These are phyloP conservation scores for Epicauta chinensis DNA, from an alignment of 1,140 invertebrate species.

Conservation along the genomic window DNA sequence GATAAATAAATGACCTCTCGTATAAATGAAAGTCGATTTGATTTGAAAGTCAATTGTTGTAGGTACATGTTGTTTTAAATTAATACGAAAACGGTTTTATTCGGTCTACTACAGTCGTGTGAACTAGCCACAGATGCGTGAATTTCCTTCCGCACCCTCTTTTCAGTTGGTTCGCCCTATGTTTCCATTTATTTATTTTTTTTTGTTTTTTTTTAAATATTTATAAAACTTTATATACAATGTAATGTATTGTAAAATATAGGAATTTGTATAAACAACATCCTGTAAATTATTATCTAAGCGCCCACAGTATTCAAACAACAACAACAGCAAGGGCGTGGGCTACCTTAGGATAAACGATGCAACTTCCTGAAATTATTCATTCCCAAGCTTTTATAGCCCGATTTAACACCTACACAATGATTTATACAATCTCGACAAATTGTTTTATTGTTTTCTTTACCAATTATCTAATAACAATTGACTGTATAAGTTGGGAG, in stretches of 20 bases:
- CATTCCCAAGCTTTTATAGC: slow-evolving; percentile 6
- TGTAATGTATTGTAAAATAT: slow-evolving; percentile 5
- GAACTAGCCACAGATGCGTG: slow-evolving; percentile 12
- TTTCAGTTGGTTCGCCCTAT: slow-evolving; percentile 3
- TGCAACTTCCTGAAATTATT: slow-evolving; percentile 16
- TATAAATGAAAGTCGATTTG: too few relatives aligned
- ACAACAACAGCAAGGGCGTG: slow-evolving; percentile 9
- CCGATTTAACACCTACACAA: neutral
- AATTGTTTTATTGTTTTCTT: slow-evolving; percentile 3
- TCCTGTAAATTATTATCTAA: slow-evolving; percentile 9
- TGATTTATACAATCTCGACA: neutral
- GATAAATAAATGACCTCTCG: too few relatives aligned
- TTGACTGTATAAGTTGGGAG: too few relatives aligned
- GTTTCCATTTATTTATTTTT: too few relatives aligned
- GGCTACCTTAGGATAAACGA: slow-evolving; percentile 11
- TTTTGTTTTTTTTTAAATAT: slow-evolving; percentile 4
- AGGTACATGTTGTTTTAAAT: too few relatives aligned
- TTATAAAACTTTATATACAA: slow-evolving; percentile 4
- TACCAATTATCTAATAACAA: too few relatives aligned
- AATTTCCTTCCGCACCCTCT: slow-evolving; percentile 16
- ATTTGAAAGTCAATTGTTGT: too few relatives aligned
- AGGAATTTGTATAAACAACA: slow-evolving; percentile 2
- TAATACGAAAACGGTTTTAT: too few relatives aligned
- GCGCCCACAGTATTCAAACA: slow-evolving; percentile 9
- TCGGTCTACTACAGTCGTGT: neutral